These are phyloP conservation scores for Danio jaintianensis DNA, from an alignment of 2,797 vertebrate genomes.

Conservation along the genomic window DNA sequence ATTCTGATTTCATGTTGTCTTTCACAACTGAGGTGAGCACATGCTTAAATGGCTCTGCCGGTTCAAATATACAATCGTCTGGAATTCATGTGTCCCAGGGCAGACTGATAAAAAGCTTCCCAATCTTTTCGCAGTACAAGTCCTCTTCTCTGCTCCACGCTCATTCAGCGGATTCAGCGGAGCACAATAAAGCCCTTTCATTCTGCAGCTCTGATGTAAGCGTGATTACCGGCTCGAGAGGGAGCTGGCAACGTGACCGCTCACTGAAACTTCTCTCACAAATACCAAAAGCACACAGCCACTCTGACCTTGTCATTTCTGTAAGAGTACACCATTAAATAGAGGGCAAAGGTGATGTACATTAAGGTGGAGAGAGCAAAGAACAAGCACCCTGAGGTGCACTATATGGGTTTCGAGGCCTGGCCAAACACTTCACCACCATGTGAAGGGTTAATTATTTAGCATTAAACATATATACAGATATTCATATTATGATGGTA, in stretches of 20 bases:
- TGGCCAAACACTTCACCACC: background rate
- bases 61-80: conserved; percentile 7
- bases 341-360: conserved; percentile 30
- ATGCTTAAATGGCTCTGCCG: background rate
- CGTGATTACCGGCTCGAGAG: conserved; percentile 70
- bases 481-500: background rate
- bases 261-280: conserved; percentile 17
- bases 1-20: background rate
- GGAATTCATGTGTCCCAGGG: conserved; percentile 1
- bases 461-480: background rate
- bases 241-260: conserved; percentile 40
- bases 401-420: background rate
- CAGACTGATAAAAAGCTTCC: conserved; percentile 48
- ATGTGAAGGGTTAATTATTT: background rate
- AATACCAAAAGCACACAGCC: conserved; percentile 41
- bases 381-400: conserved; percentile 22
- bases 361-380: conserved; percentile 18
- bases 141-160: conserved; percentile 53
- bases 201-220: conserved; percentile 65
- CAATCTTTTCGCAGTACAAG: conserved; percentile 27
- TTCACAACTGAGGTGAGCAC: background rate
- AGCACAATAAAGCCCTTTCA: conserved; percentile 78
- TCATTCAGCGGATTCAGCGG: conserved; percentile 65
- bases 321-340: conserved; percentile 21
- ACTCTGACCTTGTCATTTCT: conserved; percentile 40